phyloP scores from a whole-genome alignment of 2,113 vertebrate species.

The Pardalotus punctatus region DNA sequence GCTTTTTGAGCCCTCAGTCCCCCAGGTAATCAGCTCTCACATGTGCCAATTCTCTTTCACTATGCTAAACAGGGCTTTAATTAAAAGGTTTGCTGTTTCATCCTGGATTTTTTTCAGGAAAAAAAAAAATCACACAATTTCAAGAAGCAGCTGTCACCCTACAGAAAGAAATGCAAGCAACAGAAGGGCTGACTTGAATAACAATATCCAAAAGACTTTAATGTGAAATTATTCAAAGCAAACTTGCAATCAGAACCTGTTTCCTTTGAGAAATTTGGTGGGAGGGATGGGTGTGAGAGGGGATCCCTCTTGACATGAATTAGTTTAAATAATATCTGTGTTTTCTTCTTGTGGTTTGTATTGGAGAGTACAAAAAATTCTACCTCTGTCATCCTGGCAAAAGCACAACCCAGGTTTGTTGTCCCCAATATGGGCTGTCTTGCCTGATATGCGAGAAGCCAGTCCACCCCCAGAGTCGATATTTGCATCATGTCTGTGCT shows the following conservation, averaged over 20 bases:
- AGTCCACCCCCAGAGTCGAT: neutral
- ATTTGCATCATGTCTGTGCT: neutral
- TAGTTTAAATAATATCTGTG: neutral
- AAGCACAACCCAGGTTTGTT: neutral
- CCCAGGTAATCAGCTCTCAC: neutral
- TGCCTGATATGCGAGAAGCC: neutral
- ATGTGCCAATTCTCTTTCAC: neutral
- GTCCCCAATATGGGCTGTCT: neutral
- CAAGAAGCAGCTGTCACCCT: neutral
- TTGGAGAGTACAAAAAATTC: neutral
- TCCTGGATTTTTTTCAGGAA: neutral
- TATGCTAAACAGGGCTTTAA: neutral
- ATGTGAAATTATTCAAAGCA: neutral
- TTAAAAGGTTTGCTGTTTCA: neutral
- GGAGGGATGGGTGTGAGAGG: fast-evolving
- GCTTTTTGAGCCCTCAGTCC: neutral
- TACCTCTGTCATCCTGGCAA: neutral
- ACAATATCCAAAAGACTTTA: neutral
- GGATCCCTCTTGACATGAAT: neutral
- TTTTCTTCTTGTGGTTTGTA: neutral
- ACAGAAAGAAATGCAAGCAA: neutral
- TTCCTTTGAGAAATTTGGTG: neutral
- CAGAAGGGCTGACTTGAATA: neutral
- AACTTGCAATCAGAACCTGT: neutral
- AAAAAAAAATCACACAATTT: neutral